Evolutionary conservation across 2,888 invertebrate species (phyloP).

Genomic region (Melanchra persicariae): DNA sequence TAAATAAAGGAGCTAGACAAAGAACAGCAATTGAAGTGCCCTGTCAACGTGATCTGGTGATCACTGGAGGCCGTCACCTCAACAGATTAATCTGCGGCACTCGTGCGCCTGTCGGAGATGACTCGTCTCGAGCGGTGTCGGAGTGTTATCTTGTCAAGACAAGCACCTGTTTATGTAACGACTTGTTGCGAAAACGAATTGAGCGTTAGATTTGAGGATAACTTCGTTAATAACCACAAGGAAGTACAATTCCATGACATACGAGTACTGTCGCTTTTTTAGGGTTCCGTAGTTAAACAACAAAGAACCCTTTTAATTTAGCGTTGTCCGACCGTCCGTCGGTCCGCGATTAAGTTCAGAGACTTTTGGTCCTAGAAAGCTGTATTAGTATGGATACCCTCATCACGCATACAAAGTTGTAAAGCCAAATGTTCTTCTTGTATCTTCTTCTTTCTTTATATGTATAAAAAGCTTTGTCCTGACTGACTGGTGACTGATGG

Average conservation of each 20-base stretch:
- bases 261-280: too few species aligned
- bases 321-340: too few species aligned
- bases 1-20: background rate
- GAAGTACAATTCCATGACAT: background rate
- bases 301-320: too few species aligned
- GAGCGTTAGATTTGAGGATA: background rate
- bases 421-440: too few species aligned
- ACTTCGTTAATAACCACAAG: background rate
- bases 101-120: conserved; percentile 26
- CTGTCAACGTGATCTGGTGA: conserved; percentile 15
- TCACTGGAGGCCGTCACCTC: conserved; percentile 12
- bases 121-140: conserved; percentile 44
- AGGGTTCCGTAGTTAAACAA: too few species aligned
- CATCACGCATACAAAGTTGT: too few species aligned
- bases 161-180: conserved; percentile 44
- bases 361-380: too few species aligned
- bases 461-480: too few species aligned
- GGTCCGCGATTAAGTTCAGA: too few species aligned
- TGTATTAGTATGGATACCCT: too few species aligned
- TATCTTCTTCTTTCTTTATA: too few species aligned
- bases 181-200: background rate
- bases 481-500: too few species aligned
- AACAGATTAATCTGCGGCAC: conserved; percentile 28
- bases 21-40: background rate
- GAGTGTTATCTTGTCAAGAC: conserved; percentile 62